Evolutionary conservation across 2,113 vertebrate genomes (phyloP).

Genomic region (Chauna torquata): DNA sequence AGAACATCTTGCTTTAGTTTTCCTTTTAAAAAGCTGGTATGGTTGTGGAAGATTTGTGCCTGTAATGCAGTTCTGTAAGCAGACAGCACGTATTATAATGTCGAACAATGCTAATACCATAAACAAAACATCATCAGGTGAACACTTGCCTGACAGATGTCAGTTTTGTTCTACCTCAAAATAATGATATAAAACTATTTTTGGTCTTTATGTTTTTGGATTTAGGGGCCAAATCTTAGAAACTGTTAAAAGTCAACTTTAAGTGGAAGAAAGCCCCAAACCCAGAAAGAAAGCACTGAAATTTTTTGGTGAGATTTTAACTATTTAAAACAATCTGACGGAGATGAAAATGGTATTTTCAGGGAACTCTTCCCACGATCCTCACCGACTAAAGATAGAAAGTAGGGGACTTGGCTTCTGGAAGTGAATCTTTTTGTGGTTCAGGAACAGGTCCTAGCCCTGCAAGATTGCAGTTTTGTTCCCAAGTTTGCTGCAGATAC

Average conservation of each 20-base stretch:
- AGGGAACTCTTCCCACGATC: neutral
- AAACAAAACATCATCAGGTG: fast-evolving
- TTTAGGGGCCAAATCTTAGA: neutral
- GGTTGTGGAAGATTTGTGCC: neutral
- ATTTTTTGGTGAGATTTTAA: neutral
- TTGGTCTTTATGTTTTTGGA: neutral
- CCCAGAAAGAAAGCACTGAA: neutral
- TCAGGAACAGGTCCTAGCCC: neutral
- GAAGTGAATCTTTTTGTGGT: neutral
- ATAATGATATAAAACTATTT: neutral
- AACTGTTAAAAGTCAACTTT: fast-evolving
- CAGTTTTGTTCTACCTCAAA: neutral
- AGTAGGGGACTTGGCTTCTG: neutral
- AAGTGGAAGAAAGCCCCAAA: neutral
- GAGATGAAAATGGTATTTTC: neutral
- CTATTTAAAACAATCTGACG: neutral
- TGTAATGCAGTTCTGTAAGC: neutral
- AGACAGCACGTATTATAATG: fast-evolving
- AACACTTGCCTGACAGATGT: neutral
- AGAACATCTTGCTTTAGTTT: neutral
- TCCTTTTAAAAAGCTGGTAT: neutral
- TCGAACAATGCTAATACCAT: fast-evolving
- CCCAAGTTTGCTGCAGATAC: neutral
- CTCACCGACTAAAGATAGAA: neutral
- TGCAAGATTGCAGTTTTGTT: neutral